These are phyloP conservation scores for Heliconius eleuchia DNA, from an alignment of 1,140 invertebrate genomes.

Conservation along the genomic window DNA sequence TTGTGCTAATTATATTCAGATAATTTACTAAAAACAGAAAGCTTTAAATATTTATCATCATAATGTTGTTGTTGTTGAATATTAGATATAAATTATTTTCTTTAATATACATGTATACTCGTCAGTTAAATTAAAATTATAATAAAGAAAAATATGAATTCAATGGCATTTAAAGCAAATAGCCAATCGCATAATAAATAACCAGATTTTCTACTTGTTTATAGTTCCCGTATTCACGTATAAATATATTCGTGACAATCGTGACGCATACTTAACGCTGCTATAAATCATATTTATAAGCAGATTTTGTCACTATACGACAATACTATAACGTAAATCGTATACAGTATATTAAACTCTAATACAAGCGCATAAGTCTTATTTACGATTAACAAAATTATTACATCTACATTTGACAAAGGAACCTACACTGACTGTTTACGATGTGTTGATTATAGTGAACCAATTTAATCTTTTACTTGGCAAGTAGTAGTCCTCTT, in stretches of 20 bases:
- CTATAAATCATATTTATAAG: constrained; percentile 78
- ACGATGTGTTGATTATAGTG: constrained; percentile 55
- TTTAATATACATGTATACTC: neutral
- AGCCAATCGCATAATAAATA: constrained; percentile 76
- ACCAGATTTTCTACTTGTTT: constrained; percentile 78
- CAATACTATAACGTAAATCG: constrained; percentile 41
- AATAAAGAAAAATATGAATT: neutral
- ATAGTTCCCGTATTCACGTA: constrained; percentile 75
- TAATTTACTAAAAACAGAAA: too few relatives aligned
- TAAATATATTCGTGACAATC: constrained; percentile 78
- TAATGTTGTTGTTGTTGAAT: too few relatives aligned
- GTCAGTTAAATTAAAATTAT: neutral
- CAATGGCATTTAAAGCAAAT: constrained; percentile 51
- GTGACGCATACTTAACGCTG: constrained; percentile 76
- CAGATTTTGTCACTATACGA: constrained; percentile 75
- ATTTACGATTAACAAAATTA: constrained; percentile 46
- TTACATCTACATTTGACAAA: constrained; percentile 44
- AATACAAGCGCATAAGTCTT: constrained; percentile 40
- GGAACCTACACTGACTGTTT: constrained; percentile 41
- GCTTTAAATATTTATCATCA: too few relatives aligned
- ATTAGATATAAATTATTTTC: neutral
- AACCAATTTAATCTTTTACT: constrained; percentile 34
- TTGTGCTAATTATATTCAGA: too few relatives aligned
- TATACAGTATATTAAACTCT: constrained; percentile 50
- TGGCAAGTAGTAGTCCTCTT: neutral